Evolutionary conservation across 2,888 invertebrate species (phyloP).

Genomic region (Boloria selene): DNA sequence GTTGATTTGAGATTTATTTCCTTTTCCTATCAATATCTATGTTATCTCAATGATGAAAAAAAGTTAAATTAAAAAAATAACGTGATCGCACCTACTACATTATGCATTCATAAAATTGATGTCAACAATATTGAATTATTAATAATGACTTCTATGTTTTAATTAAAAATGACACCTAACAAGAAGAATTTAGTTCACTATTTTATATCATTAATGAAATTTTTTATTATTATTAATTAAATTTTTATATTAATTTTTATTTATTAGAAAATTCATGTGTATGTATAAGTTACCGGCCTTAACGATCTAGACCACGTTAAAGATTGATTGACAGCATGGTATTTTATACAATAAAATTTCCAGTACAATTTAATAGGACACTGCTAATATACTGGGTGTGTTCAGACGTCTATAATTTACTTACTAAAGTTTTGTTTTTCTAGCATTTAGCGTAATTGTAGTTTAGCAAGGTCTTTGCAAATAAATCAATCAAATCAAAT

Average conservation of each 20-base stretch:
- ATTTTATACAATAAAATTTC: slow-evolving; percentile 23
- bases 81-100: too few species aligned
- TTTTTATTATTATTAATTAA: too few species aligned
- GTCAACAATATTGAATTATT: too few species aligned
- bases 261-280: not conserved
- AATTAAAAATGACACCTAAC: too few species aligned
- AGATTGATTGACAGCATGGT: slow-evolving; percentile 25
- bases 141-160: too few species aligned
- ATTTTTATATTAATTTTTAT: not conserved
- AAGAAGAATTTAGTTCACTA: too few species aligned
- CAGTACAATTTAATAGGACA: slow-evolving; percentile 23
- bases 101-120: too few species aligned
- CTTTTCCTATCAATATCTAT: too few species aligned
- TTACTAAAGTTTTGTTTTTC: slow-evolving; percentile 47
- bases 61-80: too few species aligned
- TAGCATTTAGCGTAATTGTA: slow-evolving; percentile 66
- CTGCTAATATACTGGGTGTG: slow-evolving; percentile 25
- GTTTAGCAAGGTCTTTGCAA: slow-evolving; percentile 53
- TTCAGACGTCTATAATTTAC: slow-evolving; percentile 27
- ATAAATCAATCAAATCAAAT: too few species aligned
- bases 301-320: slow-evolving; percentile 24
- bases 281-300: slow-evolving; percentile 17
- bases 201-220: too few species aligned
- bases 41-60: too few species aligned
- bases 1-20: not conserved